Evolutionary conservation across 1,140 invertebrate genomes (phyloP).

Genomic region (Acromyrmex heyeri): DNA sequence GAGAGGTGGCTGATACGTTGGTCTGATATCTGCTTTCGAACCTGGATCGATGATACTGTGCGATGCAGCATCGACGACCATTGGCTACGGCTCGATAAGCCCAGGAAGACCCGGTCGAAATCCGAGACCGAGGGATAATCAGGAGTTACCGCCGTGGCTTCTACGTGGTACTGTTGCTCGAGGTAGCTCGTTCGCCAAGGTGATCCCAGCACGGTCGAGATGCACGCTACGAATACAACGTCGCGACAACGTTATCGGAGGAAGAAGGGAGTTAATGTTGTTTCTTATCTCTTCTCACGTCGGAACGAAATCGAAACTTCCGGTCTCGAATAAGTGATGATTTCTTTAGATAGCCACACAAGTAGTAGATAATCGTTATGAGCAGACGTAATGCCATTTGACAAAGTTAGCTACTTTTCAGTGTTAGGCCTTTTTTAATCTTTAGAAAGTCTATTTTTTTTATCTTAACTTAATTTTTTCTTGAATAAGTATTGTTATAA

Average conservation of each 20-base stretch:
- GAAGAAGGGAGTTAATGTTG: background rate
- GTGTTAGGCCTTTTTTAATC: background rate
- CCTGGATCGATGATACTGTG: conserved; percentile 75
- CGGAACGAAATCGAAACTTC: background rate
- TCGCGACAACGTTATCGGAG: background rate
- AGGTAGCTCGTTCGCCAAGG: conserved; percentile 12
- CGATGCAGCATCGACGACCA: conserved; percentile 67
- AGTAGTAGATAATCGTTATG: conserved; percentile 37
- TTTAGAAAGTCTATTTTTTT: too few species aligned
- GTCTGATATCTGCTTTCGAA: conserved; percentile 78
- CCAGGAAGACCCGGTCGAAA: conserved; percentile 62
- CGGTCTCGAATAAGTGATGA: background rate
- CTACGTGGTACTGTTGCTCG: conserved; percentile 30
- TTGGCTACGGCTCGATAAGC: conserved; percentile 69
- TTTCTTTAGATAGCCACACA: background rate
- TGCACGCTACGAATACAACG: background rate
- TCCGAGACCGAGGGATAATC: conserved; percentile 67
- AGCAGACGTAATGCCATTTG: background rate
- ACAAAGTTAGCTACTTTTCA: background rate
- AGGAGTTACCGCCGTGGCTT: conserved; percentile 58
- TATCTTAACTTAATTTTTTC: too few species aligned
- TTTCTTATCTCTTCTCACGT: background rate
- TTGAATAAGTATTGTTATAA: too few species aligned
- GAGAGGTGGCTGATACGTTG: conserved; percentile 62
- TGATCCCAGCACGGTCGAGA: background rate